Evolutionary conservation across 2,113 vertebrate species (phyloP).

Genomic region (Xiphophorus hellerii): DNA sequence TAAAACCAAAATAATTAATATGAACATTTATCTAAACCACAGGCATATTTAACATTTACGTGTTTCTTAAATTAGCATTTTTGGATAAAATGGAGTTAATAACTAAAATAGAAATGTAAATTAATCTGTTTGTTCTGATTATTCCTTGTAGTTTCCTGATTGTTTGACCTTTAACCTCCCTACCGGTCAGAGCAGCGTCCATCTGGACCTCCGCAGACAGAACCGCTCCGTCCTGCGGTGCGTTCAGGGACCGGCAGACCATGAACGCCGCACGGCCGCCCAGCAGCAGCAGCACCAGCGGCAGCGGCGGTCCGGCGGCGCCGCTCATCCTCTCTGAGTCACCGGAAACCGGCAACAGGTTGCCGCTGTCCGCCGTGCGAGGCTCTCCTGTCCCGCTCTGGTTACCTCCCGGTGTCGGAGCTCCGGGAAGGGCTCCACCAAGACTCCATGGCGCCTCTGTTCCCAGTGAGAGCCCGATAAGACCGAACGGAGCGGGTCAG

Average conservation of each 20-base stretch:
- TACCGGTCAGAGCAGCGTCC: slow-evolving; percentile 4
- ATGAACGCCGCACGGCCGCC: slow-evolving; percentile 39
- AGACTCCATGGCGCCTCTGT: slow-evolving; percentile 35
- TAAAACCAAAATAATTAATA: too few relatives aligned
- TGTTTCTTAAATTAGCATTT: not conserved
- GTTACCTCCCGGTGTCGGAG: slow-evolving; percentile 44
- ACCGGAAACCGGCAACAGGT: slow-evolving; percentile 56
- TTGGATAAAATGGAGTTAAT: not conserved
- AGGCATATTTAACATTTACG: too few relatives aligned
- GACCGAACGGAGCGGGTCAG: not conserved
- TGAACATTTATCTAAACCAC: too few relatives aligned
- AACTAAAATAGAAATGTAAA: too few relatives aligned
- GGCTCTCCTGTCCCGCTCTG: slow-evolving; percentile 18
- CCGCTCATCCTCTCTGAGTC: slow-evolving; percentile 51
- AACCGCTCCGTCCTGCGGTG: slow-evolving; percentile 10
- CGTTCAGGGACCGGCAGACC: slow-evolving; percentile 51
- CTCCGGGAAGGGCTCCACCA: slow-evolving; percentile 24
- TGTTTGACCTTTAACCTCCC: not conserved
- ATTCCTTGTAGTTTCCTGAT: too few relatives aligned
- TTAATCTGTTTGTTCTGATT: too few relatives aligned
- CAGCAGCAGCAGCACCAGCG: slow-evolving; percentile 48
- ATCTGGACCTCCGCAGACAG: slow-evolving; percentile 2
- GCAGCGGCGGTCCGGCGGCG: slow-evolving; percentile 11
- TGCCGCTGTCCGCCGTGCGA: not conserved
- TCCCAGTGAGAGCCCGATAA: not conserved